These are phyloP conservation scores for Clarias macrocephalus DNA, from an alignment of 2,113 vertebrate genomes.

Conservation along the genomic window DNA sequence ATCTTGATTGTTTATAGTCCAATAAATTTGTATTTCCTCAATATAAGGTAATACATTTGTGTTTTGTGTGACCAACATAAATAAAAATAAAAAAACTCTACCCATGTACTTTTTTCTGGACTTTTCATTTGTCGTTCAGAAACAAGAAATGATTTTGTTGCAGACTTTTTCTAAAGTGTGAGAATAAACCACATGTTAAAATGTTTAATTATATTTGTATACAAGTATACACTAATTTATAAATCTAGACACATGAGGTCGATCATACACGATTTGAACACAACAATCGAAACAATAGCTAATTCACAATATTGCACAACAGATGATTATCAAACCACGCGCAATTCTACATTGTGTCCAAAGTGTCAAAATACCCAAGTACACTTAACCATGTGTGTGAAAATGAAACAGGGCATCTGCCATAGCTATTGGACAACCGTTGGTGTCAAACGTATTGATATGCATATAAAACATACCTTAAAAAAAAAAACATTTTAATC, in stretches of 20 bases:
- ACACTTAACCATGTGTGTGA: background rate
- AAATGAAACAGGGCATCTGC: background rate
- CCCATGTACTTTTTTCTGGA: constrained; percentile 10
- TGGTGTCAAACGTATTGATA: background rate
- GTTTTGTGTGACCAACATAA: constrained; percentile 48
- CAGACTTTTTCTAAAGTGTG: background rate
- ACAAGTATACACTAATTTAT: background rate
- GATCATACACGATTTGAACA: background rate
- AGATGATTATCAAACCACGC: background rate
- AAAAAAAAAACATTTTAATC: background rate
- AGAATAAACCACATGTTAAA: background rate
- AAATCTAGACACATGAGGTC: background rate
- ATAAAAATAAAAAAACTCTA: constrained; percentile 29
- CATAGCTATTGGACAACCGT: background rate
- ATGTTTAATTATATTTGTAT: background rate
- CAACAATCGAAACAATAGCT: background rate
- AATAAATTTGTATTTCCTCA: constrained; percentile 46
- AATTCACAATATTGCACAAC: background rate
- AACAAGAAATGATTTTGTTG: background rate
- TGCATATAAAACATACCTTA: background rate
- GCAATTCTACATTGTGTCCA: background rate
- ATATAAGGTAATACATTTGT: constrained; percentile 59
- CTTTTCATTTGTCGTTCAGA: background rate
- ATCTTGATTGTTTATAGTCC: background rate
- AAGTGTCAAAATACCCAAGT: background rate